Evolutionary conservation across 1,140 invertebrate genomes (phyloP), one percentile per base, ranked within the genome.

Genomic region (Eubasilissa regina): DNA sequence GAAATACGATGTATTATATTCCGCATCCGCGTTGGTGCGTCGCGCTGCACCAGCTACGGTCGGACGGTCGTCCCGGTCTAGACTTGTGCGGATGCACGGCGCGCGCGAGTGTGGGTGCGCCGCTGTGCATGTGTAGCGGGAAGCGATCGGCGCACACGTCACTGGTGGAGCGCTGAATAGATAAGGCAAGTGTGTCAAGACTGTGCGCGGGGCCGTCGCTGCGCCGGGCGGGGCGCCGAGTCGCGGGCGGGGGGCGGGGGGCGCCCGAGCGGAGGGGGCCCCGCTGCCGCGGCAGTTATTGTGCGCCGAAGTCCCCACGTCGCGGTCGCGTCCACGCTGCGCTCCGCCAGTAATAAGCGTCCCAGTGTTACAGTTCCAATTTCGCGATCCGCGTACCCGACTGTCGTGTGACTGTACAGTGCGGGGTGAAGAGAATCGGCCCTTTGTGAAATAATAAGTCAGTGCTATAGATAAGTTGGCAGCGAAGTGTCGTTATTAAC

Each of bases 171-270:
- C 48, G 78, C 78, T 58, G 78, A 75, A 79, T 75, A 79, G 78
- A 79, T 79, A 79, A 79, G 78, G 78, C 73, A 79, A 79, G 70
- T 79, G 78, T 79, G 78, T 79, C 78, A 79, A 79, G 78, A 79
- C 78, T 79, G 78, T 72, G 78, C 72, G 78, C 72, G 78, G 78
- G 73, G 78, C 78, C 72, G 56, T 43, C 25, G 66, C 19, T 15
- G 53, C 53, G 48, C 13, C 44, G 25, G 43, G 62, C 51, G 64
- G 64, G 25, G 43, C 7, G 47, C 1, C 45, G 45, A 12, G 62
- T 1, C 48, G 60, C 13, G 75, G 47, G 43, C 12, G 35, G 48
- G 56, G 15, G 76, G 35, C 19, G 7, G 75, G 1, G 21, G 56
- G 62, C 13, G 56, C 15, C 19, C 44, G 62, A 21, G n/a, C 17